A percentile compares a stretch with the other conserved stretches of the same genome.
Conservation (phyloP, 2,888 invertebrate genomes). For the Amphiduros pacificus region DNA sequence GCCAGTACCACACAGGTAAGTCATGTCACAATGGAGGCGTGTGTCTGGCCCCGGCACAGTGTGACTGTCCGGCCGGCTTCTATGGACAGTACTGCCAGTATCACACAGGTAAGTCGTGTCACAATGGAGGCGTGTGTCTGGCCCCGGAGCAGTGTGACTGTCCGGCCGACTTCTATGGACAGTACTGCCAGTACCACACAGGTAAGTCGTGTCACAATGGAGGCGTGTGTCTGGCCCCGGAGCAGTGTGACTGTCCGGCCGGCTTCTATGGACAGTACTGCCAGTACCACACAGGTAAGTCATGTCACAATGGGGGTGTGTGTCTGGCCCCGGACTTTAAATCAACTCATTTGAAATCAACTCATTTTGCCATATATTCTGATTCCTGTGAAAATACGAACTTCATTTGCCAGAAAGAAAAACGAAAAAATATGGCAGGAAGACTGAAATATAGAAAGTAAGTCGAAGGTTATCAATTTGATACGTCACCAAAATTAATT, state of each 20-base stretch:
- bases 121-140: slow-evolving; percentile 35
- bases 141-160: slow-evolving; percentile 35
- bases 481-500: no score
- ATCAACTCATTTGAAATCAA: no score
- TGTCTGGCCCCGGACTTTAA: no score
- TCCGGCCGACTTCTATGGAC: slow-evolving; percentile 26
- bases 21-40: slow-evolving; percentile 35
- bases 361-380: no score
- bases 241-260: slow-evolving; percentile 32
- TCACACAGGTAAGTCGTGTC: slow-evolving; percentile 28
- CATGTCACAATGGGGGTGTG: no score
- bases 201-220: slow-evolving; percentile 34
- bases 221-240: slow-evolving; percentile 33
- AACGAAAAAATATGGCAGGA: no score
- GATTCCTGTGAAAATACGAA: no score
- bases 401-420: no score
- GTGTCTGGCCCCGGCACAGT: slow-evolving; percentile 33
- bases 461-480: no score
- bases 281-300: slow-evolving; percentile 21
- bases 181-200: slow-evolving; percentile 21
- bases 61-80: slow-evolving; percentile 32
- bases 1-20: slow-evolving; percentile 23
- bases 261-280: slow-evolving; percentile 27
- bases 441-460: no score
- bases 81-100: slow-evolving; percentile 23